Base-by-base conservation (phyloP, 1,140 invertebrate species). In the Tetramorium parvispinum region DNA sequence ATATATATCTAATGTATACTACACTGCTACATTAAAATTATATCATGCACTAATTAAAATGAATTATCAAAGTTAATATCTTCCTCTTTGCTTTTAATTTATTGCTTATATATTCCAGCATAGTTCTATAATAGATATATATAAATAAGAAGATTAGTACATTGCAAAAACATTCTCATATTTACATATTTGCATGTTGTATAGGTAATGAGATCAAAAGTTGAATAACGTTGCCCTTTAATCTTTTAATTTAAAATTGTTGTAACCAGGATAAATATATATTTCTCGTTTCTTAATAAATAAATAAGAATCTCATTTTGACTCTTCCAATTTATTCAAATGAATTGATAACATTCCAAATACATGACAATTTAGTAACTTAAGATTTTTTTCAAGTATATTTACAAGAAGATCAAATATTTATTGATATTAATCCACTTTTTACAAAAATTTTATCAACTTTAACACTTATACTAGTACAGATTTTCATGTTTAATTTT, bases 101-200 rank as follows among this genome's bases (percentile, higher is more conserved):
- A 37, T 85, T 81, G 59, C 75, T 81, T 68, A 46, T 49, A 66
- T 57, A 85, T 81, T 81, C 40, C 59, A 85, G 51, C 21, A 85
- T 63, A 79, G 1, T 57, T 11, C 16, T 53, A 18, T 53, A 57
- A 43, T 55, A 51, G 13, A 40, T 53, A 57, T 53, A 53, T 66
- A 40, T 82, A 46, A 82, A 57, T 46, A 32, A 73, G 21, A 61
- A 46, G 57, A 83, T 70, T 70, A 79, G 11, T 46, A 53, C 24
- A 73, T 82, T 71, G 53, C 61, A 83, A 68, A 83, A 83, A 46
- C 49, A 24, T 71, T 27, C 13, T 24, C 21, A 16, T 61, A 24
- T 83, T 87, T n/a, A 55, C 5, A 68, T 32, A 51, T 53, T 70
- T 85, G 55, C 66, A 83, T 70, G 68, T 61, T 71, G 46, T 55